A percentile compares a stretch with the other conserved stretches of the same genome.
phyloP scores from a whole-genome alignment of 2,113 vertebrate species.

The Menura novaehollandiae region DNA sequence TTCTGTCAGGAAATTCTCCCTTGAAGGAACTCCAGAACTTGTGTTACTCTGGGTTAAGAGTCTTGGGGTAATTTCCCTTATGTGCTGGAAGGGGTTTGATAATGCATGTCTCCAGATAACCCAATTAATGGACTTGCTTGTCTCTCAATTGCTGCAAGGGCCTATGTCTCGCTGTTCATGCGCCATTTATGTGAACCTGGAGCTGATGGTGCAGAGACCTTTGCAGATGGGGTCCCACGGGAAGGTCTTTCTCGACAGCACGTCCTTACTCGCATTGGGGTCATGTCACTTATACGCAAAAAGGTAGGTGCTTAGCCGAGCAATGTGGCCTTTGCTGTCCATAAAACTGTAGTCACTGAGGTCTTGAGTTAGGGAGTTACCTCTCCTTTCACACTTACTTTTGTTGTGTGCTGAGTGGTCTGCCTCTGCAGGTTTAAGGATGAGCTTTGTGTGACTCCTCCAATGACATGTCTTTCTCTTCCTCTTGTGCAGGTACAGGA shows the following conservation, averaged over 20 bases:
- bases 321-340: neutral
- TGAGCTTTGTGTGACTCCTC: neutral
- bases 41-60: neutral
- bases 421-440: neutral
- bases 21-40: neutral
- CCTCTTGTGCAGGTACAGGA: slow-evolving; percentile 85
- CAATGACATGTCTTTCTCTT: rapidly evolving
- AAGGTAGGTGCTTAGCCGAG: slow-evolving; percentile 75
- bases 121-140: neutral
- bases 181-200: slow-evolving; percentile 96
- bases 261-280: slow-evolving; percentile 94
- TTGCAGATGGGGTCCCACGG: slow-evolving; percentile 94
- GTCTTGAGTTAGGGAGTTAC: neutral
- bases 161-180: slow-evolving; percentile 97
- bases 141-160: slow-evolving; percentile 73
- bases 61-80: rapidly evolving
- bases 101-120: neutral
- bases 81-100: neutral
- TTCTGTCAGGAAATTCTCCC: neutral
- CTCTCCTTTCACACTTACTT: neutral
- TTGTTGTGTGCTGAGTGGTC: neutral
- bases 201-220: slow-evolving; percentile 95
- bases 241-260: slow-evolving; percentile 96
- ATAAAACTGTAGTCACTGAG: rapidly evolving
- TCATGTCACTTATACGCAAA: slow-evolving; percentile 98